These are phyloP conservation scores for Oncorhynchus tshawytscha DNA, from an alignment of 2,113 vertebrate species.

Conservation along the genomic window DNA sequence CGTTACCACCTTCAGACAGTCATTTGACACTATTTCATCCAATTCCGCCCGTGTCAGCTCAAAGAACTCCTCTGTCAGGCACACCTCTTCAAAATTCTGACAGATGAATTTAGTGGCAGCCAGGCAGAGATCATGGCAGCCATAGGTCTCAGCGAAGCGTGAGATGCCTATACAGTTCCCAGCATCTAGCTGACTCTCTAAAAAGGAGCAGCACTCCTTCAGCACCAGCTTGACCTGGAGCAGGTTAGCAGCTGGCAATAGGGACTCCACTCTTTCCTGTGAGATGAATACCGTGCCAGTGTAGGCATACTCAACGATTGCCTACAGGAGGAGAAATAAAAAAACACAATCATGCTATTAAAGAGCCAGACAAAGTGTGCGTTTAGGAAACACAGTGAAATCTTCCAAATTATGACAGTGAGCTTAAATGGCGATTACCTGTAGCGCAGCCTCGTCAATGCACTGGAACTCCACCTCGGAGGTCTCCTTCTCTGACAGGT, in stretches of 20 bases:
- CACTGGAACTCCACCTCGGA: conserved; percentile 96
- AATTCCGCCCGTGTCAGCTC: conserved; percentile 90
- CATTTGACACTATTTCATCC: conserved; percentile 95
- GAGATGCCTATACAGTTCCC: conserved; percentile 98
- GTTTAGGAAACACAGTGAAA: too few species aligned
- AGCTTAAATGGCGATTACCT: conserved; percentile 62
- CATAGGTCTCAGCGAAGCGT: conserved; percentile 96
- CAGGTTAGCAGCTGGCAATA: conserved; percentile 95
- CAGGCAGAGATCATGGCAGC: conserved; percentile 92
- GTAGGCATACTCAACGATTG: conserved; percentile 97
- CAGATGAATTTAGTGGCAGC: conserved; percentile 95
- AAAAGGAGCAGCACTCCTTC: conserved; percentile 94
- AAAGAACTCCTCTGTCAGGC: conserved; percentile 94
- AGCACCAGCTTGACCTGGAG: conserved; percentile 96
- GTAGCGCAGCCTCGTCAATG: conserved; percentile 89
- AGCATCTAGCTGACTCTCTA: conserved; percentile 94
- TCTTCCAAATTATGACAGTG: too few species aligned
- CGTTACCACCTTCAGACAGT: conserved; percentile 93
- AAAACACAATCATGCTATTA: too few species aligned
- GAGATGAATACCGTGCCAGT: conserved; percentile 96
- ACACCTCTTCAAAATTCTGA: conserved; percentile 95
- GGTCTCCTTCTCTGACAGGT: conserved; percentile 94
- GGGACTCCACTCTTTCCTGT: conserved; percentile 94
- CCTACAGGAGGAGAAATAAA: conserved; percentile 62
- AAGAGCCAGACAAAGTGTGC: too few species aligned